phyloP scores from a whole-genome alignment of 1,140 invertebrate species.

The Tribolium castaneum region DNA sequence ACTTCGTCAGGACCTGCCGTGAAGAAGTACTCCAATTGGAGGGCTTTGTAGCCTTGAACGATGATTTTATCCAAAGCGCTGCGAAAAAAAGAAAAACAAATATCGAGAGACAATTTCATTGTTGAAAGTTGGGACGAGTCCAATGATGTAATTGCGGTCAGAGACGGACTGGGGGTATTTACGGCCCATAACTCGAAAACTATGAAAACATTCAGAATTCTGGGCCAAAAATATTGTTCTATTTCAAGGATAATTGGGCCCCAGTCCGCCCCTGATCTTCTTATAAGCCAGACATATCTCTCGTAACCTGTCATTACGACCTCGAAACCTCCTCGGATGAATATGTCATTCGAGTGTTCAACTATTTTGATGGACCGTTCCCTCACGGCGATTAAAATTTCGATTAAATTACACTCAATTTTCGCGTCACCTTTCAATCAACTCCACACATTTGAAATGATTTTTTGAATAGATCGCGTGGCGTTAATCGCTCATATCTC shows the following conservation, averaged over 20 bases:
- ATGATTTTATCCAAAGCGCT: constrained; percentile 98
- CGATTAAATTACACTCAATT: constrained; percentile 33
- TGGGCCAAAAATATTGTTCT: too few relatives aligned
- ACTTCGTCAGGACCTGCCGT: constrained; percentile 97
- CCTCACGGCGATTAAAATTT: constrained; percentile 16
- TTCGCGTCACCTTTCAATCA: constrained; percentile 24
- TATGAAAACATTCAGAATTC: too few relatives aligned
- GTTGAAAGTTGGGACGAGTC: too few relatives aligned
- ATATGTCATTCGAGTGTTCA: constrained; percentile 55
- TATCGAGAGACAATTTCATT: too few relatives aligned
- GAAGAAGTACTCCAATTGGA: constrained; percentile 98
- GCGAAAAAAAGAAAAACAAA: constrained; percentile 46
- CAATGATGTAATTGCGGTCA: too few relatives aligned
- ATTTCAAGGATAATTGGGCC: too few relatives aligned
- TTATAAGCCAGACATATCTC: constrained; percentile 37
- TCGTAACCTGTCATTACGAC: constrained; percentile 57
- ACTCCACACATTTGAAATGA: constrained; percentile 1
- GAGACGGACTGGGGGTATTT: too few relatives aligned
- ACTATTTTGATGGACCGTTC: constrained; percentile 37
- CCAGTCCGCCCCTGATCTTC: constrained; percentile 4
- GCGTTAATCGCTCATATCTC: constrained; percentile 47
- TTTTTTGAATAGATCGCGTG: constrained; percentile 18
- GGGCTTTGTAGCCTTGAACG: constrained; percentile 94
- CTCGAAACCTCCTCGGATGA: constrained; percentile 50
- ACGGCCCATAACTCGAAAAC: too few relatives aligned